Percentiles rank a stretch among this genome's conserved stretches.
These are phyloP conservation scores for Psylliodes chrysocephalus DNA, from an alignment of 2,888 invertebrate species.

Conservation along the genomic window DNA sequence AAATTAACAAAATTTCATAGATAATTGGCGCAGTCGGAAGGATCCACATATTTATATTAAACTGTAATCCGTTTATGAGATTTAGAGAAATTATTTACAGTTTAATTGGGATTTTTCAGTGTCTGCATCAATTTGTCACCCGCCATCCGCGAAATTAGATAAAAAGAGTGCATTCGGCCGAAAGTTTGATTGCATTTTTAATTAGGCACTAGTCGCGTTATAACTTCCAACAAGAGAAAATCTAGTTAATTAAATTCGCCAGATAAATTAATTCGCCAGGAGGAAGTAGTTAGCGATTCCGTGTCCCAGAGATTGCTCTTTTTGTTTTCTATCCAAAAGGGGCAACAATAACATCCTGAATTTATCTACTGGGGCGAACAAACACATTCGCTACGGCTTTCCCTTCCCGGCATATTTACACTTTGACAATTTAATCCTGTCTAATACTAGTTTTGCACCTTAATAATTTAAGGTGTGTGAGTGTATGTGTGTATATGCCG, in stretches of 20 bases:
- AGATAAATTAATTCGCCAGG: slow-evolving; percentile 15
- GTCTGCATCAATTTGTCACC: not conserved
- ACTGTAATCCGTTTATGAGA: no score
- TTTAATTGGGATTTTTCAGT: not conserved
- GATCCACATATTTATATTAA: no score
- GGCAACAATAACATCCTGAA: slow-evolving; percentile 6
- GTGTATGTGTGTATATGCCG: not conserved
- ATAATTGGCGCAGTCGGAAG: no score
- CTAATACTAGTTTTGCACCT: not conserved
- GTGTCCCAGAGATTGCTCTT: slow-evolving; percentile 1
- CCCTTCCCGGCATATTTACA: slow-evolving; percentile 1
- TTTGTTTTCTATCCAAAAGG: slow-evolving; percentile 6
- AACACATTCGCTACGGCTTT: not conserved
- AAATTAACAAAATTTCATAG: no score
- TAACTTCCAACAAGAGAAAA: not conserved
- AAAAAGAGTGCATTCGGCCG: slow-evolving; percentile 1
- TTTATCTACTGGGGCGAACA: slow-evolving; percentile 13
- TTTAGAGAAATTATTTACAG: not conserved
- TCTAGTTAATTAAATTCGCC: slow-evolving; percentile 16
- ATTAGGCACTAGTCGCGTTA: slow-evolving; percentile 2
- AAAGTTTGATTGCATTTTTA: slow-evolving; percentile 15
- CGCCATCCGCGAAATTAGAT: slow-evolving; percentile 11
- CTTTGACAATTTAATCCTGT: slow-evolving; percentile 13
- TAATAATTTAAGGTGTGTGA: slow-evolving; percentile 4
- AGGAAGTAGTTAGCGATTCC: slow-evolving; percentile 15